Conservation (phyloP, 2,888 invertebrate species). For the Epinotia brunnichana region DNA sequence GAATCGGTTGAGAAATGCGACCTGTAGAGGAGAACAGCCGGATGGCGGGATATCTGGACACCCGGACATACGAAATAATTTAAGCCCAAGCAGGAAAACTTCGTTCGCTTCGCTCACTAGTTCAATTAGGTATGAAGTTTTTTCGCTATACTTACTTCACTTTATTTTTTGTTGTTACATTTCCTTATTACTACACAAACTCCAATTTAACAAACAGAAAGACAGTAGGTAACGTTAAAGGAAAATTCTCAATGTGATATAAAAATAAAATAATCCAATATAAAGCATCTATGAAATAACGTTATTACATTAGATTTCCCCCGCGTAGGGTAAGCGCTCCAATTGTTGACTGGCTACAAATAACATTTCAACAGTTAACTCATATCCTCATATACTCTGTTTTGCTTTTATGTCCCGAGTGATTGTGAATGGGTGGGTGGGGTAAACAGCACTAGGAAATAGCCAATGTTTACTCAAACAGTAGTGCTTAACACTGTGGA, state of each 20-base stretch:
- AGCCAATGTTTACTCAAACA: constrained; percentile 18
- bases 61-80: no score
- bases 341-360: constrained; percentile 43
- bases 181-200: neutral
- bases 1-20: no score
- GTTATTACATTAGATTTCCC: constrained; percentile 43
- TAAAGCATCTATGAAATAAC: constrained; percentile 37
- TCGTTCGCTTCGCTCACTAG: no score
- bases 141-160: no score
- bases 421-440: constrained; percentile 24
- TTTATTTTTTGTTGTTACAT: no score
- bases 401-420: constrained; percentile 41
- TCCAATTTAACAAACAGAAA: constrained; percentile 16
- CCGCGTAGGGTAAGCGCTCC: constrained; percentile 39
- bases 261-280: constrained; percentile 42
- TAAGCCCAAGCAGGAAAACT: no score
- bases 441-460: constrained; percentile 25
- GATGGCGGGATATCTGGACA: no score
- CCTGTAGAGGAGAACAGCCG: no score
- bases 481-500: neutral
- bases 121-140: no score
- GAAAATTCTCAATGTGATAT: constrained; percentile 35
- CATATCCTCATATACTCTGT: constrained; percentile 38
- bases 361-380: constrained; percentile 43
- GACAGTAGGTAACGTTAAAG: constrained; percentile 4